Evolutionary conservation across 1,140 invertebrate species (phyloP), one percentile per base, ranked within the genome.

Genomic region (Periplaneta americana): DNA sequence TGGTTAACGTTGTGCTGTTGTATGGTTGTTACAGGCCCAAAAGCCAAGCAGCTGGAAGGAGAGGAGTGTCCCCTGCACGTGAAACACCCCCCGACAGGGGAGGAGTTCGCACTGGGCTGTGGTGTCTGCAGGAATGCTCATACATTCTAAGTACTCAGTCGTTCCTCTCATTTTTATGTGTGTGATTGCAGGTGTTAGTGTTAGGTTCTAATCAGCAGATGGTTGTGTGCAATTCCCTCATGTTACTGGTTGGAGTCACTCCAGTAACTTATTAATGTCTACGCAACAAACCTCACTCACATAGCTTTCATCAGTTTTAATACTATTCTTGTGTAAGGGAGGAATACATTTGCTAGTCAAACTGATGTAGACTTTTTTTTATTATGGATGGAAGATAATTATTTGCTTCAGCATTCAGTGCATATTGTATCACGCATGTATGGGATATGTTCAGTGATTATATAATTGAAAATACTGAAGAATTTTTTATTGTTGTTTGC

Each of bases 31-130:
- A n/a, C 85, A 97, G 96, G 96, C 83, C 95, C 97, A 0, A 95
- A 96, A 90, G 96, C 95, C 10, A 96, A 95, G 85, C 96, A 98
- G 88, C 86, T 99, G 79, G 95, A 98, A 84, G 97, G 96, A 28
- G 97, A 98, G 32, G 96, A 98, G 85, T 99, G 98, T 88, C 98
- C 98, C 0, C 90, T 99, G 11, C 96, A 98, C 88, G 94, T 99
- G 3, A 94, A 96, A 86, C 98, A 99, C 91, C 98, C 98, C 76
- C 93, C 96, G 13, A 99, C 98, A 0, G 98, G 98, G 37, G 97
- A 99, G 89, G 98, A 99, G 89, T 99, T 98, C 89, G 98, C 98
- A 78, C 91, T 99, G 17, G 98, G 98, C 82, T 99, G 98, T 90
- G 98, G 98, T 32, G 96, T 99, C 79, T 99, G 98, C 87, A 93